A percentile compares a stretch with the other conserved stretches of the same genome.
Conservation (phyloP, 2,888 invertebrate genomes). For the Melieria omissa region DNA sequence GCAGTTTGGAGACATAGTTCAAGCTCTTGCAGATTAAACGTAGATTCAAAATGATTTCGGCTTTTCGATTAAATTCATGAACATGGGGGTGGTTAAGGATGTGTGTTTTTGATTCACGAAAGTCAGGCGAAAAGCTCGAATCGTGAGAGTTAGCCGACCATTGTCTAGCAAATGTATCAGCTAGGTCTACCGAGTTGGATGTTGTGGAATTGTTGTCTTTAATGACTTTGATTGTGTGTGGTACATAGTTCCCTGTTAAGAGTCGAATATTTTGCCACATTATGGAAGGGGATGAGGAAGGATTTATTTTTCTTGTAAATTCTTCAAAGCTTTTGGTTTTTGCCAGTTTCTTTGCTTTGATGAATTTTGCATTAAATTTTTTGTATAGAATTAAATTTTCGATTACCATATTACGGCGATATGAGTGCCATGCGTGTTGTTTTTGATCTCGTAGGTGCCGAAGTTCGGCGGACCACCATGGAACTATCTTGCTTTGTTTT, state of each 20-base stretch:
- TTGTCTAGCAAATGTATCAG: neutral
- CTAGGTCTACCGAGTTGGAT: neutral
- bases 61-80: conserved; percentile 5
- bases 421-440: too few relatives aligned
- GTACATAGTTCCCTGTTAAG: neutral
- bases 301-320: conserved; percentile 26
- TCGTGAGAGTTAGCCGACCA: neutral
- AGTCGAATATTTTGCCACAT: conserved; percentile 24
- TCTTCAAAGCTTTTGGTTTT: conserved; percentile 24
- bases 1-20: conserved; percentile 1
- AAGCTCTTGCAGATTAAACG: conserved; percentile 16
- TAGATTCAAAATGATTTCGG: conserved; percentile 1
- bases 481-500: too few relatives aligned
- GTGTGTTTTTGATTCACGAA: neutral
- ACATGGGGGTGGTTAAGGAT: neutral
- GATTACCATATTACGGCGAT: too few relatives aligned
- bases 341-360: conserved; percentile 17
- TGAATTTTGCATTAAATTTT: conserved; percentile 28
- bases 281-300: conserved; percentile 4
- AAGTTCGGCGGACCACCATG: too few relatives aligned
- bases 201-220: neutral
- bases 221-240: neutral
- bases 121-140: conserved; percentile 8
- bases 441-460: too few relatives aligned
- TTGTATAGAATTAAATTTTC: conserved; percentile 4